phyloP scores from a whole-genome alignment of 2,113 vertebrate species.

The Tympanuchus pallidicinctus region DNA sequence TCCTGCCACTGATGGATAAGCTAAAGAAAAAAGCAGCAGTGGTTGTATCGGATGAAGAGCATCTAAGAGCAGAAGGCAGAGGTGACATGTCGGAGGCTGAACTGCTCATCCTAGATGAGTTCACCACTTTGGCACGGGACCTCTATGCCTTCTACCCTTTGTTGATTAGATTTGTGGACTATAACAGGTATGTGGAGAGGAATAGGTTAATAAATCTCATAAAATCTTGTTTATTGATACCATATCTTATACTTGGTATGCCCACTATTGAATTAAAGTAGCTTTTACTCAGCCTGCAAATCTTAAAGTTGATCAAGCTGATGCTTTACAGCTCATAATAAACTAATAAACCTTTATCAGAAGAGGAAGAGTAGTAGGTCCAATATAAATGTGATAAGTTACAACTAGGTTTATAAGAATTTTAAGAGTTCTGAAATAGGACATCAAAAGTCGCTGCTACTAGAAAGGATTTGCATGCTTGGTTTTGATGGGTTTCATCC shows the following conservation, averaged over 20 bases:
- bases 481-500: not conserved
- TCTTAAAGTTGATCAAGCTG: not conserved
- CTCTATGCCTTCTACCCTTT: constrained; percentile 98
- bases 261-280: not conserved
- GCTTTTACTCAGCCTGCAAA: not conserved
- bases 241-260: not conserved
- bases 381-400: not conserved
- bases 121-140: constrained; percentile 92
- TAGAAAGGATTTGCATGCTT: not conserved
- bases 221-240: constrained; percentile 9
- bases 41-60: constrained; percentile 93
- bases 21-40: constrained; percentile 94
- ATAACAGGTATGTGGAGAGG: constrained; percentile 87
- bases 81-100: constrained; percentile 97
- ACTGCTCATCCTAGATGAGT: constrained; percentile 95
- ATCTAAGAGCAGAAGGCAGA: constrained; percentile 91
- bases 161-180: constrained; percentile 95
- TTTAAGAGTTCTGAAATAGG: not conserved
- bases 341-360: not conserved
- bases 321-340: not conserved
- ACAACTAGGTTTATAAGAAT: not conserved
- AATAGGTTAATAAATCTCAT: not conserved
- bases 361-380: not conserved
- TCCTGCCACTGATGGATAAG: constrained; percentile 96
- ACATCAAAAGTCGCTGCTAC: not conserved